Evolutionary conservation across 2,113 vertebrate species (phyloP).

Genomic region (Odocoileus hemionus): DNA sequence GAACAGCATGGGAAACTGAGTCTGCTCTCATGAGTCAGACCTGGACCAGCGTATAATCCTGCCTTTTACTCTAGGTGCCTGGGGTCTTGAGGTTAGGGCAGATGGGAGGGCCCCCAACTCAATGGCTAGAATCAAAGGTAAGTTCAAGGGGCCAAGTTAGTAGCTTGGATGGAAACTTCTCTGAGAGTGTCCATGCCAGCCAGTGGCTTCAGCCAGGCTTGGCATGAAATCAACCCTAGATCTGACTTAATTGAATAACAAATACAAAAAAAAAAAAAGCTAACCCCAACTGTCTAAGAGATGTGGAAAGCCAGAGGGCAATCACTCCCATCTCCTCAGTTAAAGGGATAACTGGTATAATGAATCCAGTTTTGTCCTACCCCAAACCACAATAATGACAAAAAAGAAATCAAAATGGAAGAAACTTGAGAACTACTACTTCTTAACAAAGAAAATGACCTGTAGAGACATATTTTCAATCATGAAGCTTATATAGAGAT

Average conservation of each 20-base stretch:
- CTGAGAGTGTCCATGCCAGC: background rate
- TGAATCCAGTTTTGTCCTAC: background rate
- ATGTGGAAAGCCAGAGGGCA: background rate
- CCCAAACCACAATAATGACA: background rate
- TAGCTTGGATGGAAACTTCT: background rate
- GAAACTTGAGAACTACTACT: background rate
- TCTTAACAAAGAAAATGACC: background rate
- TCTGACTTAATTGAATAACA: background rate
- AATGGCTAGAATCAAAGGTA: background rate
- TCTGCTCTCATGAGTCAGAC: background rate
- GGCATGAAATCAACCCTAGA: background rate
- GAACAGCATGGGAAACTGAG: slow-evolving; percentile 70
- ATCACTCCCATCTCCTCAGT: background rate
- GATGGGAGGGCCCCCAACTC: background rate
- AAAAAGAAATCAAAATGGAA: background rate
- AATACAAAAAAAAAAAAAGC: background rate
- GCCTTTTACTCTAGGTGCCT: background rate
- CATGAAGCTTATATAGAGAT: background rate
- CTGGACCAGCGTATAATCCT: background rate
- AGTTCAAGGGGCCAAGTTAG: background rate
- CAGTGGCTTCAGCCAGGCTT: background rate
- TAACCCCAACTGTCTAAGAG: background rate
- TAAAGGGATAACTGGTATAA: background rate
- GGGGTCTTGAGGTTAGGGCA: background rate
- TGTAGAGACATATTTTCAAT: background rate